Evolutionary conservation across 2,888 invertebrate genomes (phyloP), one percentile per base, ranked within the genome.

Genomic region (Drosophila helvetica): DNA sequence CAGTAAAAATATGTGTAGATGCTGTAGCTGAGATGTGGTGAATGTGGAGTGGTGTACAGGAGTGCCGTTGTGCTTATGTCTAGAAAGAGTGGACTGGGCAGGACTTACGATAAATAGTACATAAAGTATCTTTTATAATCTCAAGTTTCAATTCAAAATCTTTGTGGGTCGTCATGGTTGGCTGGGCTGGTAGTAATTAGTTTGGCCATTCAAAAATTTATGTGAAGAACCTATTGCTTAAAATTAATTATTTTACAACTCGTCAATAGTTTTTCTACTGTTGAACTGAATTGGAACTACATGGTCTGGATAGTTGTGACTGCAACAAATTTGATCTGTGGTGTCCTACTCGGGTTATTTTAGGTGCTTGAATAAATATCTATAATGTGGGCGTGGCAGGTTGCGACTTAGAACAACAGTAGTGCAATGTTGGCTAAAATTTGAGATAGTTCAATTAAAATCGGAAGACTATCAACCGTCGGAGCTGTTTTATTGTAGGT

Each of bases 381-480:
- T 61, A 56, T 56, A 61, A 52, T 57, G 54, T 64, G 51, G 48
- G 18, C 56, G 61, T 60, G 57, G 51, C 51, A 57, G 45, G 38
- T 54, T 60, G 65, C 38, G 47, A 52, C 54, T 48, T 38, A 38
- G 61, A 61, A 48, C 47, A 47, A 67, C 75, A 76, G 77, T 75
- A 69, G 79, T 67, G 61, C 71, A 70, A 66, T 66, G 80, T 75
- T 82, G 75, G 72, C 79, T 79, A 79, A 77, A 77, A 81, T 78
- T 84, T 85, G 72, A 77, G 77, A 85, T 77, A 79, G 82, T 79
- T 81, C 76, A 78, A 77, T 81, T 73, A 74, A 46, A 59, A 22
- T 51, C 27, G 51, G 50, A 60, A 57, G 74, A 68, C 57, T 67
- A 48, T 51, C 43, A 52, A 45, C 58, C 62, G 42, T 56, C 55